Conservation (phyloP, 2,888 invertebrate genomes). For the Meteorus colon region DNA sequence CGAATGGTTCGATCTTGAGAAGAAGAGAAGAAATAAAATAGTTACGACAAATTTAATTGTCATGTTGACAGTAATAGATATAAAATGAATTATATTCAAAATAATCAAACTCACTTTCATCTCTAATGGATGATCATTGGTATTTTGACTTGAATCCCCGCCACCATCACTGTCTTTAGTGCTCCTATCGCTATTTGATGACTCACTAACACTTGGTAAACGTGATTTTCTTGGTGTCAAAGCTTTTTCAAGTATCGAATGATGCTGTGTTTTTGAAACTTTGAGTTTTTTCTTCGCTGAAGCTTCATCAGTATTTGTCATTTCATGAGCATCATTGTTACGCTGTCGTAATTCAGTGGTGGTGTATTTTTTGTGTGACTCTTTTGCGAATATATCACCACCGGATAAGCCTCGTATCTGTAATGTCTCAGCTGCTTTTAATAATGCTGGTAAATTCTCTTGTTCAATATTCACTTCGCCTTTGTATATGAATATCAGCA, state of each 20-base stretch:
- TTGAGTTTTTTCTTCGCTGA: constrained; percentile 64
- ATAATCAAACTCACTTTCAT: constrained; percentile 62
- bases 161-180: constrained; percentile 58
- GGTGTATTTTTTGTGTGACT: constrained; percentile 61
- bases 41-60: no score
- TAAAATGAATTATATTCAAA: not conserved
- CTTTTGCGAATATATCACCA: constrained; percentile 74
- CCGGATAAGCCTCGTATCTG: constrained; percentile 82
- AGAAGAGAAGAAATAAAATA: constrained; percentile 2
- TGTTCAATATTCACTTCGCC: constrained; percentile 84
- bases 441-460: constrained; percentile 79
- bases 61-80: not conserved
- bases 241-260: constrained; percentile 65
- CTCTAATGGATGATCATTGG: constrained; percentile 64
- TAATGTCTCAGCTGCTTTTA: constrained; percentile 81
- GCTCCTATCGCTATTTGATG: constrained; percentile 58
- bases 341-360: constrained; percentile 1
- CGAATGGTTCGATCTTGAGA: constrained; percentile 66
- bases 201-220: constrained; percentile 58
- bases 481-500: constrained; percentile 83
- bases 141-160: constrained; percentile 57
- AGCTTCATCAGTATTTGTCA: constrained; percentile 53
- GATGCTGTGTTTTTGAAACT: constrained; percentile 49
- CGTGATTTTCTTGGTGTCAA: constrained; percentile 59
- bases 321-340: not conserved